Percentiles rank a stretch among this genome's conserved stretches.
Conservation (phyloP, 2,797 vertebrate genomes). For the Karalla daura region DNA sequence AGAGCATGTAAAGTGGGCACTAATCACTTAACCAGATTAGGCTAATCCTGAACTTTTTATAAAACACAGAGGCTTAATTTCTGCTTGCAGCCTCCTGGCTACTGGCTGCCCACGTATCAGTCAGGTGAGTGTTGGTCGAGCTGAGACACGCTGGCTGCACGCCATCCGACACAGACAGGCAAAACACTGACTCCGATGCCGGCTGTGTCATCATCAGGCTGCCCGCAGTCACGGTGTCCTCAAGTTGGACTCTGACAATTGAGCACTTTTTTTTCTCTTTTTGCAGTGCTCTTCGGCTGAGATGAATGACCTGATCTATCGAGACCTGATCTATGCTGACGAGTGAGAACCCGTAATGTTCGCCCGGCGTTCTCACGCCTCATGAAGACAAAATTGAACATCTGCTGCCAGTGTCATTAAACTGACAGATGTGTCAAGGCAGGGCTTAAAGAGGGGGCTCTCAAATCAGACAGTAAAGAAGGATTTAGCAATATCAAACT, state of each 20-base stretch:
- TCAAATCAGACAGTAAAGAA: conserved; percentile 61
- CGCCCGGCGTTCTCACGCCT: neutral
- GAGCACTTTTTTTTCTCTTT: too few relatives aligned
- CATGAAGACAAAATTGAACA: conserved; percentile 46
- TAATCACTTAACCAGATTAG: conserved; percentile 87
- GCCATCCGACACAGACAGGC: neutral
- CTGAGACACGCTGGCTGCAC: neutral
- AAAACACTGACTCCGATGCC: neutral
- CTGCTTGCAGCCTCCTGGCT: conserved; percentile 22
- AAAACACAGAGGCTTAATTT: conserved; percentile 64
- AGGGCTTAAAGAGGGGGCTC: conserved; percentile 58
- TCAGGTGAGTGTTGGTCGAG: conserved; percentile 14
- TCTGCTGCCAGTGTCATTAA: conserved; percentile 41
- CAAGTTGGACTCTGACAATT: neutral
- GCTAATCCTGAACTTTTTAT: conserved; percentile 84
- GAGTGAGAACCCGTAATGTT: neutral
- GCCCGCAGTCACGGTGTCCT: neutral
- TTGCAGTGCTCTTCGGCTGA: too few relatives aligned
- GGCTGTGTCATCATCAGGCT: neutral
- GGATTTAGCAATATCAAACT: conserved; percentile 63
- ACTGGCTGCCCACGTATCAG: neutral
- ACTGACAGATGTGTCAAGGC: conserved; percentile 64
- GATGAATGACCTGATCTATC: neutral
- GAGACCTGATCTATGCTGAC: neutral
- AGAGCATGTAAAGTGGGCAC: conserved; percentile 71